Evolutionary conservation across 2,797 vertebrate genomes (phyloP).

Genomic region (Crocodylus rhombifer): DNA sequence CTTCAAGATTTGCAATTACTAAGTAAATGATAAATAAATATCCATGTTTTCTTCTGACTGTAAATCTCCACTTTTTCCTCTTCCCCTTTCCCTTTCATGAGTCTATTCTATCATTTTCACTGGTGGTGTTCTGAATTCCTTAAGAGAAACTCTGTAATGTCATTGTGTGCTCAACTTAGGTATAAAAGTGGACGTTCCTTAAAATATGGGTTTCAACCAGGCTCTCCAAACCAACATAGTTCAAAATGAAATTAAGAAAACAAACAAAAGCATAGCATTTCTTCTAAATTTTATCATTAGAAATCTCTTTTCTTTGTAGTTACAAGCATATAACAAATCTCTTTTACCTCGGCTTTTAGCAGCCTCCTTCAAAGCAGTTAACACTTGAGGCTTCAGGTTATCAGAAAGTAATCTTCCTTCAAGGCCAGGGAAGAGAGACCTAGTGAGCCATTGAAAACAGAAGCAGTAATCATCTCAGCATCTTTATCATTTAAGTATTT

Average conservation of each 20-base stretch:
- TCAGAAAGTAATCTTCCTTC: constrained; percentile 93
- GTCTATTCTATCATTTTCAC: neutral
- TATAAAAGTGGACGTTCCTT: neutral
- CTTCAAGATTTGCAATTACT: neutral
- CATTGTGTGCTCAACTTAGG: neutral
- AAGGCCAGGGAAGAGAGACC: constrained; percentile 94
- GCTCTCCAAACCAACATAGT: neutral
- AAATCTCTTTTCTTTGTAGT: neutral
- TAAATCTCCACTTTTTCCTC: neutral
- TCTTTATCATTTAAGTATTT: neutral
- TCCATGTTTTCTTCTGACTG: neutral
- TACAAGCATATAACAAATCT: neutral
- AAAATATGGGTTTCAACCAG: neutral
- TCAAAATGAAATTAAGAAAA: neutral
- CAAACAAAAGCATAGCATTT: neutral
- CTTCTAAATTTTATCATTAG: neutral
- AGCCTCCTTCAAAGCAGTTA: constrained; percentile 92
- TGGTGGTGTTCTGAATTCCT: neutral
- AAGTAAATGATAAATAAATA: neutral
- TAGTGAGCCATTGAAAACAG: constrained; percentile 68
- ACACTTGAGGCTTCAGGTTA: constrained; percentile 88
- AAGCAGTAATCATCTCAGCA: constrained; percentile 16
- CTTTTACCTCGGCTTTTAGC: constrained; percentile 94
- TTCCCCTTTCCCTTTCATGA: neutral
- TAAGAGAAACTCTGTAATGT: neutral